Evolutionary conservation across 2,888 invertebrate genomes (phyloP), one percentile per base, ranked within the genome.

Genomic region (Calameuta idolon): DNA sequence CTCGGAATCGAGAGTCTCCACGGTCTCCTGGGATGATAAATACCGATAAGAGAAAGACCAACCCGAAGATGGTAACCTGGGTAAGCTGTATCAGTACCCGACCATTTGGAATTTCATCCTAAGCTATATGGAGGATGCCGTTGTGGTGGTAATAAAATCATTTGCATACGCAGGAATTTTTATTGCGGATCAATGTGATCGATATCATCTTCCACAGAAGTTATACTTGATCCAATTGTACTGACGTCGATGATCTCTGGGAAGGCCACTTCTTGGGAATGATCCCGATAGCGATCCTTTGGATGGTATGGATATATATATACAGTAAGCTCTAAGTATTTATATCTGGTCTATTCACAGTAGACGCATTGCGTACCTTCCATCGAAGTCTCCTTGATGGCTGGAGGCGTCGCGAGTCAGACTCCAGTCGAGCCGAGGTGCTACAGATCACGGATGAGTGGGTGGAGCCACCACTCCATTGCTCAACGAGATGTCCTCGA

Each of bases 401-500:
- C 86, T 84, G 75, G 79, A 82, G 85, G 85, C 87, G 82, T 83
- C 82, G 77, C 78, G 75, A 40, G 68, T 3, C 55, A 15, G 69
- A 34, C 69, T 71, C 12, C 69, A 31, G 76, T 79, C 81, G 79
- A 82, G 80, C 82, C 81, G 82, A 86, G 82, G 82, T 87, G 80
- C 83, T 80, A 80, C 81, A 80, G 85, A 87, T 89, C 86, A 85
- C 84, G 84, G 88, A 88, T 88, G 87, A 86, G 88, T 90, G 88
- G 90, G 90, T 90, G 90, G 89, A 89, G 89, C 80, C 85, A 85
- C 80, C 80, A 83, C 82, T 85, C 85, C 81, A 86, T 90, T 90
- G 87, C 89, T 88, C 86, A 88, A 88, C 88, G 81, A 86, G 89
- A 90, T 90, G 90, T 90, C 90, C 91, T 90, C 91, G 89, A 87